Conservation (phyloP, 2,888 invertebrate species). For the Dastarcus helophoroides region DNA sequence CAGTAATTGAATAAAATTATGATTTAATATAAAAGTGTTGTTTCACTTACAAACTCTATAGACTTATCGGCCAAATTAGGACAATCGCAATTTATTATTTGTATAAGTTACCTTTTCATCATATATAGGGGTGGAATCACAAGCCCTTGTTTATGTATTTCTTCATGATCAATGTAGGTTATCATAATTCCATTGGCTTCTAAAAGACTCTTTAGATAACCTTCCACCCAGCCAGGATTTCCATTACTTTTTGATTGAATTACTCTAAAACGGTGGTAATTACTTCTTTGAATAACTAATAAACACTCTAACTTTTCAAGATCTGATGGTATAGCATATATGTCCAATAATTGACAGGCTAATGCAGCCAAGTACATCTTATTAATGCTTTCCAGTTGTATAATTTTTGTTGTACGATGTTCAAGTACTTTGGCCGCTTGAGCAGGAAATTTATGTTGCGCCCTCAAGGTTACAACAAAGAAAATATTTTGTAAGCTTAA, state of each 20-base stretch:
- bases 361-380: constrained; percentile 9
- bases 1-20: too few species aligned
- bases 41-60: too few species aligned
- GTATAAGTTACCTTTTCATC: constrained; percentile 28
- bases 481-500: constrained; percentile 39
- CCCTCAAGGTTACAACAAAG: constrained; percentile 27
- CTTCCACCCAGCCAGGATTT: constrained; percentile 57
- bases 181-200: constrained; percentile 44
- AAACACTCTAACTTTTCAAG: constrained; percentile 8
- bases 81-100: too few species aligned
- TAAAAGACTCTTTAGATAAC: constrained; percentile 46
- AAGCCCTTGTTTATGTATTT: constrained; percentile 27
- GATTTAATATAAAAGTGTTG: too few species aligned
- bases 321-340: constrained; percentile 9
- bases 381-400: constrained; percentile 7
- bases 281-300: too few species aligned
- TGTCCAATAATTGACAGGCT: constrained; percentile 9
- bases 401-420: constrained; percentile 3
- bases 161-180: constrained; percentile 30
- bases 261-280: constrained; percentile 30
- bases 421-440: constrained; percentile 1
- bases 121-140: constrained; percentile 30
- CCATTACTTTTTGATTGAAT: constrained; percentile 51
- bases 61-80: too few species aligned
- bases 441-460: constrained; percentile 3